A percentile compares a stretch with the other conserved stretches of the same genome.
These are phyloP conservation scores for Phoebastria nigripes DNA, from an alignment of 2,797 vertebrate genomes.

Conservation along the genomic window DNA sequence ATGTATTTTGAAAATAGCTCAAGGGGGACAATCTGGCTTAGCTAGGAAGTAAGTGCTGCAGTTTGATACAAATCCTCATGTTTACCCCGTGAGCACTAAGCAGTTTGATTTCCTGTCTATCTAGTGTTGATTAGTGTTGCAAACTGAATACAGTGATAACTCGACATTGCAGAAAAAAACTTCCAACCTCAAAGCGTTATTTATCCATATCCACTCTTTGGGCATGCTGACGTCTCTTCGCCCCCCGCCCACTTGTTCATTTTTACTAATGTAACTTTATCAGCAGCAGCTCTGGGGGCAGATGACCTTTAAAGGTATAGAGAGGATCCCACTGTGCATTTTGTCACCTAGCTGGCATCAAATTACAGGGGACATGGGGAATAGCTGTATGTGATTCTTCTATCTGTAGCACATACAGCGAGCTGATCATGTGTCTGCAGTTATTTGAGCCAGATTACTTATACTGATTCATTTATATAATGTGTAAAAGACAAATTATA, in stretches of 20 bases:
- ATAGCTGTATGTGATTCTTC: neutral
- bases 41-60: slow-evolving; percentile 27
- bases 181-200: neutral
- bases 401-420: accelerated
- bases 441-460: neutral
- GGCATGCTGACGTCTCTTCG: neutral
- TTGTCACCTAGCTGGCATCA: neutral
- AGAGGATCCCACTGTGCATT: neutral
- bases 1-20: slow-evolving; percentile 68
- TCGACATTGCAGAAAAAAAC: neutral
- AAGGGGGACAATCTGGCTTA: slow-evolving; percentile 63
- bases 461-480: neutral
- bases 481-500: accelerated
- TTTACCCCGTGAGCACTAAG: slow-evolving; percentile 70
- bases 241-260: neutral
- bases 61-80: slow-evolving; percentile 63
- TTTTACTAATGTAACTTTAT: neutral
- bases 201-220: neutral
- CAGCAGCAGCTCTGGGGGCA: neutral
- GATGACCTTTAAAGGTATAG: neutral
- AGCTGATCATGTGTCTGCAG: neutral
- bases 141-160: slow-evolving; percentile 42
- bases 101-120: slow-evolving; percentile 67
- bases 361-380: neutral
- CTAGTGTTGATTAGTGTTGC: slow-evolving; percentile 52